A percentile compares a stretch with the other conserved stretches of the same genome.
Evolutionary conservation across 2,888 invertebrate genomes (phyloP).

Genomic region (Crocallis elinguaria): DNA sequence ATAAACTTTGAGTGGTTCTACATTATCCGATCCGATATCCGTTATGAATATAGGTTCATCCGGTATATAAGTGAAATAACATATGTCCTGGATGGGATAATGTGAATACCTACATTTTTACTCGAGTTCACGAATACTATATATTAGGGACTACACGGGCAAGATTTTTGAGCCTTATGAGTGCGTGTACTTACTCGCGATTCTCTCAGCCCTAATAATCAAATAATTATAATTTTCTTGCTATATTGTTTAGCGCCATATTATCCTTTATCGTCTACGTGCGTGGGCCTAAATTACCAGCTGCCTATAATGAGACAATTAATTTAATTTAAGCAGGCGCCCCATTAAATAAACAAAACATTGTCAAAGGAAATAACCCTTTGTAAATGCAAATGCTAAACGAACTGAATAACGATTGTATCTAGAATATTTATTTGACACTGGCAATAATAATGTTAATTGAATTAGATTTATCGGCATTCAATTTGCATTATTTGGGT

Average conservation of each 20-base stretch:
- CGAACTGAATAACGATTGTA: slow-evolving; percentile 28
- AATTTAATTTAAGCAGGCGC: slow-evolving; percentile 3
- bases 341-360: slow-evolving; percentile 9
- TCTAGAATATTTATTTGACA: slow-evolving; percentile 38
- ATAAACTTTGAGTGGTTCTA: too few relatives aligned
- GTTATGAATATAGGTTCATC: too few relatives aligned
- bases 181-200: too few relatives aligned
- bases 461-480: slow-evolving; percentile 27
- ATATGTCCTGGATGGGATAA: too few relatives aligned
- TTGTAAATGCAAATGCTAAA: slow-evolving; percentile 25
- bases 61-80: too few relatives aligned
- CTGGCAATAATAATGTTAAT: slow-evolving; percentile 35
- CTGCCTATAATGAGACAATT: neutral
- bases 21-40: too few relatives aligned
- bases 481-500: slow-evolving; percentile 25
- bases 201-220: too few relatives aligned
- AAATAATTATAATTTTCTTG: too few relatives aligned
- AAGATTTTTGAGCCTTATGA: too few relatives aligned
- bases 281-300: neutral
- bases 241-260: neutral
- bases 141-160: too few relatives aligned
- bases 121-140: too few relatives aligned
- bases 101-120: too few relatives aligned
- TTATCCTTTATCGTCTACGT: neutral
- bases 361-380: slow-evolving; percentile 17